A percentile compares a stretch with the other conserved stretches of the same genome.
phyloP scores from a whole-genome alignment of 1,140 invertebrate genomes.

The Saccostrea glomerata region DNA sequence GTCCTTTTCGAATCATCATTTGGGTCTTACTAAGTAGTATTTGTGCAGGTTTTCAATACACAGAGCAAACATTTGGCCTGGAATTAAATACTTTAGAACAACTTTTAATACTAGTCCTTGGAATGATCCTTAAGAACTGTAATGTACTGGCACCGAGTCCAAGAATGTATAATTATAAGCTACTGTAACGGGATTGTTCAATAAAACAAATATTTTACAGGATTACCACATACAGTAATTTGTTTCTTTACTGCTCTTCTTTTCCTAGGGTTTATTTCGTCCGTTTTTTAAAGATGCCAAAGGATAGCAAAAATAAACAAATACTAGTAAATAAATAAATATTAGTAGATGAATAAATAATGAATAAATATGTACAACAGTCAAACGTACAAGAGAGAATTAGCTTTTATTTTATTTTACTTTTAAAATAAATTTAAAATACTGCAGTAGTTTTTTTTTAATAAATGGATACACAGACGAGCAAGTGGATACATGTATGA shows the following conservation, averaged over 20 bases:
- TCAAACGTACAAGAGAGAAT: too few relatives aligned
- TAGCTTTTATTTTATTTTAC: too few relatives aligned
- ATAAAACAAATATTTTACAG: slow-evolving; percentile 24
- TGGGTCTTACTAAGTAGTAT: slow-evolving; percentile 19
- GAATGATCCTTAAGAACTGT: slow-evolving; percentile 13
- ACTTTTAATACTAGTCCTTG: slow-evolving; percentile 27
- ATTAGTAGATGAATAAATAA: too few relatives aligned
- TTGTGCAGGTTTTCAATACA: slow-evolving; percentile 24
- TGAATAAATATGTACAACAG: too few relatives aligned
- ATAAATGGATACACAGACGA: too few relatives aligned
- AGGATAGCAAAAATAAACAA: neutral
- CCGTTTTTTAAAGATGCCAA: neutral
- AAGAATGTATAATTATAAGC: slow-evolving; percentile 14
- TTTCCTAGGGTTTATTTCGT: neutral
- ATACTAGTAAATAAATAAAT: too few relatives aligned
- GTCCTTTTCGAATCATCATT: slow-evolving; percentile 15
- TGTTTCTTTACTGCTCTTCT: neutral
- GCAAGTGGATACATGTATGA: too few relatives aligned
- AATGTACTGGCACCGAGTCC: neutral
- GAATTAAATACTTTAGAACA: slow-evolving; percentile 37
- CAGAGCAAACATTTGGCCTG: slow-evolving; percentile 34
- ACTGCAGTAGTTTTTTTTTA: too few relatives aligned
- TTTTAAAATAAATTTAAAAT: too few relatives aligned
- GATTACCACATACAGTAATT: neutral
- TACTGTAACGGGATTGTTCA: neutral